Percentiles rank a stretch among this genome's conserved stretches.
phyloP scores from a whole-genome alignment of 2,113 vertebrate genomes.

The Amphiprion ocellaris region DNA sequence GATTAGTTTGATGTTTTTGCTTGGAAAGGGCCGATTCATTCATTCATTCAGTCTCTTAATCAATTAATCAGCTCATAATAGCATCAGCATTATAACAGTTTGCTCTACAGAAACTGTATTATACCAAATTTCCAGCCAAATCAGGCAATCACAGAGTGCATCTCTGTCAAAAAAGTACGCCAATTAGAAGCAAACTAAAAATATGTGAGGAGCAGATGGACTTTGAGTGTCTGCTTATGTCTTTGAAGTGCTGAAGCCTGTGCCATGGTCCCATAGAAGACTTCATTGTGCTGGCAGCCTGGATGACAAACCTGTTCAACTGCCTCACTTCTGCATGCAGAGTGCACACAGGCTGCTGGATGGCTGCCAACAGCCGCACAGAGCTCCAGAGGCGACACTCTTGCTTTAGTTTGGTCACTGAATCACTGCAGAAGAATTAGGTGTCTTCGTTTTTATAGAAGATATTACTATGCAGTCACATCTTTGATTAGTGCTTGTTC shows the following conservation, averaged over 20 bases:
- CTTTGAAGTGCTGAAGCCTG: constrained; percentile 47
- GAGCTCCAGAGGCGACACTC: constrained; percentile 1
- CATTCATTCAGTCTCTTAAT: no score
- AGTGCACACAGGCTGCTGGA: constrained; percentile 22
- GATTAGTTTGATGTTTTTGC: neutral
- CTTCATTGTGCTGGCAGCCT: constrained; percentile 18
- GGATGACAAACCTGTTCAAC: constrained; percentile 53
- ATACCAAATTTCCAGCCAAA: neutral
- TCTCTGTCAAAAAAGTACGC: constrained; percentile 12
- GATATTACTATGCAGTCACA: constrained; percentile 17
- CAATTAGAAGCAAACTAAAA: constrained; percentile 5
- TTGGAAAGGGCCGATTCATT: fast-evolving
- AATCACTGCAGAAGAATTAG: constrained; percentile 44
- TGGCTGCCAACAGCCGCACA: constrained; percentile 19
- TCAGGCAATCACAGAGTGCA: neutral
- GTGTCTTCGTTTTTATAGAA: constrained; percentile 26
- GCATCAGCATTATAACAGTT: no score
- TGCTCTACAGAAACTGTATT: fast-evolving
- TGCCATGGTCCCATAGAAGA: constrained; percentile 1
- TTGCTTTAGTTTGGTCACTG: constrained; percentile 38
- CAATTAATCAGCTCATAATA: no score
- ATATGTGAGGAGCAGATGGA: constrained; percentile 3
- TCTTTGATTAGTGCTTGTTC: constrained; percentile 6
- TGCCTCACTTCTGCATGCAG: constrained; percentile 23
- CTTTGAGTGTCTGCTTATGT: constrained; percentile 24